Percentiles rank a stretch among this genome's conserved stretches.
phyloP scores from a whole-genome alignment of 1,140 invertebrate species.

The Camponotus floridanus region DNA sequence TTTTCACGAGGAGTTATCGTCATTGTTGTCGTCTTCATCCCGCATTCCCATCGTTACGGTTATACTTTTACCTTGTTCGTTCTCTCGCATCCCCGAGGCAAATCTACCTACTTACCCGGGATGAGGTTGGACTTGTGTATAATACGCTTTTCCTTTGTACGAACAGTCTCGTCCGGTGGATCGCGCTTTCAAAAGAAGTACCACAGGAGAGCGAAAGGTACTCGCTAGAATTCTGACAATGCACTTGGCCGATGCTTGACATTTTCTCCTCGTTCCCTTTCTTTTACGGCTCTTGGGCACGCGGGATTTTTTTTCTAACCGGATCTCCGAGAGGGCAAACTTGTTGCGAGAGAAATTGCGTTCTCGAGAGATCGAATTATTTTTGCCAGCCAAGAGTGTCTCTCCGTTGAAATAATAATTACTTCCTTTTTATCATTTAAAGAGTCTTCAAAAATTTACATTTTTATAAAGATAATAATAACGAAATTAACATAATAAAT shows the following conservation, averaged over 20 bases:
- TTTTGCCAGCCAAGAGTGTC: neutral
- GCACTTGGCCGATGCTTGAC: constrained; percentile 57
- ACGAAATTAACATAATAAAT: neutral
- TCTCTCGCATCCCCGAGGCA: constrained; percentile 45
- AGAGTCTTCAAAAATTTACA: neutral
- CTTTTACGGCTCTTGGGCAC: constrained; percentile 44
- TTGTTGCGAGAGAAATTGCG: constrained; percentile 31
- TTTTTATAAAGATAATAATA: neutral
- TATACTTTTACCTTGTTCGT: neutral
- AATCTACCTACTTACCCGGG: neutral
- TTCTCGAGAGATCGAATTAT: constrained; percentile 46
- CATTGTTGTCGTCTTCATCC: neutral
- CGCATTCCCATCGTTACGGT: neutral
- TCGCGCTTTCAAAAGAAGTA: constrained; percentile 55
- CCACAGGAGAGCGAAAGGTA: constrained; percentile 1
- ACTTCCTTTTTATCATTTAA: neutral
- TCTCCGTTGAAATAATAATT: neutral
- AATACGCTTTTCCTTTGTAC: constrained; percentile 47
- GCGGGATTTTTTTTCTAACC: constrained; percentile 28
- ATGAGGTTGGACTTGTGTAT: constrained; percentile 46
- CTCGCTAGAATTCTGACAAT: constrained; percentile 60
- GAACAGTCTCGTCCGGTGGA: constrained; percentile 54
- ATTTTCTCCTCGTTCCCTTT: constrained; percentile 29
- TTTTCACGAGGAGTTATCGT: too few species aligned
- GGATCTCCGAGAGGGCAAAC: constrained; percentile 19